Percentiles rank a stretch among this genome's conserved stretches.
These are phyloP conservation scores for Amblyopsis hoosieri DNA, from an alignment of 2,797 vertebrate genomes.

Conservation along the genomic window DNA sequence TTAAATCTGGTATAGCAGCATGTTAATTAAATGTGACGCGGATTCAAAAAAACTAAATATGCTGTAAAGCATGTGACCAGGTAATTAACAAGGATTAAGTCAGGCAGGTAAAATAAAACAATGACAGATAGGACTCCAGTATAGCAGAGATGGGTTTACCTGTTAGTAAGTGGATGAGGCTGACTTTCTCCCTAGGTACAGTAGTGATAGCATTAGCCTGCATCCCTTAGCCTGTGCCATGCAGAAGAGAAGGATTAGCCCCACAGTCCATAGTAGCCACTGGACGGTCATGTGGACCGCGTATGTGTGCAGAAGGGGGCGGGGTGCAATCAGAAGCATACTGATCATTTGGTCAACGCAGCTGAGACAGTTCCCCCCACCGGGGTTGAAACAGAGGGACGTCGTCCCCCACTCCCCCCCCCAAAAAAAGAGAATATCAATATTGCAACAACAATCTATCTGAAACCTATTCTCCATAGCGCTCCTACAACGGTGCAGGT, in stretches of 20 bases:
- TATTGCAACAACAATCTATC: not conserved
- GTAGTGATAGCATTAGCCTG: constrained; percentile 35
- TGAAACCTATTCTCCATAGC: no score
- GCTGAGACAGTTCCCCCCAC: constrained; percentile 67
- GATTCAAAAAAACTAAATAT: not conserved
- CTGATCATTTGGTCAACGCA: constrained; percentile 72
- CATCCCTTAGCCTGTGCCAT: constrained; percentile 42
- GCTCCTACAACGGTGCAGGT: no score
- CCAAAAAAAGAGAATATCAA: not conserved
- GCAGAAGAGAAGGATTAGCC: constrained; percentile 69
- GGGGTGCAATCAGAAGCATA: constrained; percentile 15
- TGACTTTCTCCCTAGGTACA: constrained; percentile 49
- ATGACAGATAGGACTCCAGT: constrained; percentile 11
- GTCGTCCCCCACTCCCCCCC: not conserved
- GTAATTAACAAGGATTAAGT: not conserved
- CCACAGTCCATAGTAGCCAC: constrained; percentile 33
- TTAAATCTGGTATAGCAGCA: not conserved
- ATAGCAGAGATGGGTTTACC: not conserved
- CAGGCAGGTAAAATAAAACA: constrained; percentile 10
- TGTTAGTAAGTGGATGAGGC: constrained; percentile 9
- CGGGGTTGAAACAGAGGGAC: constrained; percentile 7
- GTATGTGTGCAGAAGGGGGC: not conserved
- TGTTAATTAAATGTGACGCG: not conserved
- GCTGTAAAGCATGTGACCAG: not conserved
- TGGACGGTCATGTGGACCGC: constrained; percentile 20